phyloP scores from a whole-genome alignment of 2,113 vertebrate species.

The Lepisosteus oculatus region DNA sequence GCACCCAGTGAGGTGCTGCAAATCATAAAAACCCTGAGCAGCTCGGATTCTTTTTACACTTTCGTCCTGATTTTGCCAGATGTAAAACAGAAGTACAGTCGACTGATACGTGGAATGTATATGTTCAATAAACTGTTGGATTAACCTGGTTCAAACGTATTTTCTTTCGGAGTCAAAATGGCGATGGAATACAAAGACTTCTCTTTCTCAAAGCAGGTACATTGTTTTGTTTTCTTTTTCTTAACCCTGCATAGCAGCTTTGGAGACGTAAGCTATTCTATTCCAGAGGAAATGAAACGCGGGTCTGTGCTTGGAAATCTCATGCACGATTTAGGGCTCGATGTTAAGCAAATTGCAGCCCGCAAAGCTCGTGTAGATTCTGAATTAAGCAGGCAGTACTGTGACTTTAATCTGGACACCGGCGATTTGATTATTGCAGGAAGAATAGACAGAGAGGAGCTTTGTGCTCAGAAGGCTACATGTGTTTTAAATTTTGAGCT shows the following conservation, averaged over 20 bases:
- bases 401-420: conserved; percentile 55
- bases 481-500: conserved; percentile 65
- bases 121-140: background rate
- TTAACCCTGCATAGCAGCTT: background rate
- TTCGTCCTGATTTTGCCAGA: too few species aligned
- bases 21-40: background rate
- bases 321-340: background rate
- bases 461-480: conserved; percentile 51
- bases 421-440: conserved; percentile 58
- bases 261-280: conserved; percentile 34
- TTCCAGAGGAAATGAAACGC: conserved; percentile 49
- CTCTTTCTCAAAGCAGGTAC: background rate
- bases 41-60: background rate
- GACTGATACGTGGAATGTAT: too few species aligned
- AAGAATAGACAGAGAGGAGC: conserved; percentile 66
- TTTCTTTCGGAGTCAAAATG: background rate
- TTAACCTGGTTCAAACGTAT: background rate
- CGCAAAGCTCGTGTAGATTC: conserved; percentile 38
- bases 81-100: too few species aligned
- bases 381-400: conserved; percentile 45
- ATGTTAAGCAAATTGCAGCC: background rate
- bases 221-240: conserved; percentile 1
- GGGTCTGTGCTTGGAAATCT: conserved; percentile 44
- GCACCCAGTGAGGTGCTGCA: background rate
- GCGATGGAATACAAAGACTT: background rate